Conservation (phyloP, 2,113 vertebrate genomes). For the Trogon surrucura region DNA sequence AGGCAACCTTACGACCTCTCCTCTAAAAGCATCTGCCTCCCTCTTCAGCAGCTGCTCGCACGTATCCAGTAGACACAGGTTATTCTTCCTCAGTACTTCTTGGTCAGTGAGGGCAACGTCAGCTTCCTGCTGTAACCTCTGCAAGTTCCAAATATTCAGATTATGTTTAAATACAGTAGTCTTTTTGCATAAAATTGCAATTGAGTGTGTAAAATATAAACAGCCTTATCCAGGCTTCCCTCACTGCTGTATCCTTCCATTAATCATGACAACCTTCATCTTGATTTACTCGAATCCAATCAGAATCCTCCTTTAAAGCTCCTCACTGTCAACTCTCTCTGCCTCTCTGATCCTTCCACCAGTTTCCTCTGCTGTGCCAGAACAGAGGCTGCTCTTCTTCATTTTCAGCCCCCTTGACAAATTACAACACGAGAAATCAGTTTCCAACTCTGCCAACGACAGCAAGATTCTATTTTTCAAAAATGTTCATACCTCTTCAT, state of each 20-base stretch:
- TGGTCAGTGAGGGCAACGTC: not conserved
- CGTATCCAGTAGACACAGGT: not conserved
- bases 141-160: not conserved
- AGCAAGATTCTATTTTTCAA: not conserved
- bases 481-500: not conserved
- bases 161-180: not conserved
- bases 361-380: not conserved
- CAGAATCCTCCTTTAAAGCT: slow-evolving; percentile 18
- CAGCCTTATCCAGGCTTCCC: not conserved
- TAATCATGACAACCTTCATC: not conserved
- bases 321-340: not conserved
- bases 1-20: not conserved
- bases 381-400: not conserved
- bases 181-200: not conserved
- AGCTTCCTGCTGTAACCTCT: not conserved
- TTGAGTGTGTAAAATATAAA: not conserved
- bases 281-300: not conserved
- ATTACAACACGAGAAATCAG: not conserved
- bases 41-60: not conserved
- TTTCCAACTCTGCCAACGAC: not conserved
- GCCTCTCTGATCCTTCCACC: not conserved
- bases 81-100: not conserved
- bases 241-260: not conserved
- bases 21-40: slow-evolving; percentile 1
- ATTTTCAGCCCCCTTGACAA: not conserved